Conservation (phyloP, 2,888 invertebrate genomes). For the Stegana nigrithorax region DNA sequence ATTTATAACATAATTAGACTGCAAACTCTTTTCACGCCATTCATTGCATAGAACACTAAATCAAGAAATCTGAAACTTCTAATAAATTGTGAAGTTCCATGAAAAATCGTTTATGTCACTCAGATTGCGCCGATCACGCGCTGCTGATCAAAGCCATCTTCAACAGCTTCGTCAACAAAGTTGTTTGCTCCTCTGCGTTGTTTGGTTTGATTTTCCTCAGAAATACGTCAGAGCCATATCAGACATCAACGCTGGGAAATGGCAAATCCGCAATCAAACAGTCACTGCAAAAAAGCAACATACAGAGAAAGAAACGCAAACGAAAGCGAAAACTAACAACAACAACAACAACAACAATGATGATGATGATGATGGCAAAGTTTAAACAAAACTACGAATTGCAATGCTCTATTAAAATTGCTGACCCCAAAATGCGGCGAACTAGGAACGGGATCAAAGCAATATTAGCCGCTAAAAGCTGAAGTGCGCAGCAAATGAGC, state of each 20-base stretch:
- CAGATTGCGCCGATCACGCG: neutral
- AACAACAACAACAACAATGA: neutral
- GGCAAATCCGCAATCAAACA: neutral
- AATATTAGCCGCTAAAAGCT: neutral
- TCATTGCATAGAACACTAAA: neutral
- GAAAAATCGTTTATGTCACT: neutral
- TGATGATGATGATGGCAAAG: too few relatives aligned
- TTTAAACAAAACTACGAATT: neutral
- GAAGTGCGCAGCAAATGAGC: neutral
- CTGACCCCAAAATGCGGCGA: constrained; percentile 22
- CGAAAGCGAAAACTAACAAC: constrained; percentile 24
- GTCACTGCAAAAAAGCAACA: neutral
- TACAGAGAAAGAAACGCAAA: neutral
- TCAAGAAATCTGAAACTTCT: neutral
- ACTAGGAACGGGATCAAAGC: constrained; percentile 22
- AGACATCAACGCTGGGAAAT: neutral
- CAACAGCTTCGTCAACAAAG: neutral
- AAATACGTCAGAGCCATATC: constrained; percentile 7
- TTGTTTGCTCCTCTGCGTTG: neutral
- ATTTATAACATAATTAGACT: too few relatives aligned
- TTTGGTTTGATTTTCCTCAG: constrained; percentile 5
- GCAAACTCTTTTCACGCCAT: too few relatives aligned
- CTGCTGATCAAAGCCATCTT: constrained; percentile 2
- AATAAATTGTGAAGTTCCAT: neutral
- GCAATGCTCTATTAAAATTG: constrained; percentile 24